Conservation (phyloP, 2,888 invertebrate genomes). For the Microdon myrmicae region DNA sequence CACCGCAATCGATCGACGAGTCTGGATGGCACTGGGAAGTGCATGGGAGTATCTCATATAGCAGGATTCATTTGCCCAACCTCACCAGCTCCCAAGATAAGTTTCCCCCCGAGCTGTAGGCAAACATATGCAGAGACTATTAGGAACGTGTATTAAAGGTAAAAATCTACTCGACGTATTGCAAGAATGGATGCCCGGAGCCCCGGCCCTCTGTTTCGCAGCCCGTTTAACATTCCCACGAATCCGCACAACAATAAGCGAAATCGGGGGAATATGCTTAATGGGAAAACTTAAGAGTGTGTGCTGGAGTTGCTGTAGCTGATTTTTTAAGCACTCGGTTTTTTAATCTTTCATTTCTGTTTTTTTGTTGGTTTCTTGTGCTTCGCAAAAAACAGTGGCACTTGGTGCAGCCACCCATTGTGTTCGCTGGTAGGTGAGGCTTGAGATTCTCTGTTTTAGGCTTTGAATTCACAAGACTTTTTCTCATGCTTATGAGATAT, state of each 20-base stretch:
- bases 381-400: slow-evolving; percentile 25
- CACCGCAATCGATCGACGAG: slow-evolving; percentile 18
- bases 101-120: too few relatives aligned
- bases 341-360: slow-evolving; percentile 27
- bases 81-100: too few relatives aligned
- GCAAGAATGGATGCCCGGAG: slow-evolving; percentile 24
- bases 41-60: slow-evolving; percentile 1
- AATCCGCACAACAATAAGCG: slow-evolving; percentile 42
- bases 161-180: slow-evolving; percentile 19
- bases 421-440: slow-evolving; percentile 40
- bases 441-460: too few relatives aligned
- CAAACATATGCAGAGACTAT: slow-evolving; percentile 34
- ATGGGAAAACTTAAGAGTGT: slow-evolving; percentile 43
- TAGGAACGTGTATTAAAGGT: slow-evolving; percentile 38
- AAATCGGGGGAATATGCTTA: slow-evolving; percentile 43
- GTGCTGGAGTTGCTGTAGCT: slow-evolving; percentile 14
- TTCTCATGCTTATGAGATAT: too few relatives aligned
- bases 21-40: slow-evolving; percentile 10
- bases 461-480: too few relatives aligned
- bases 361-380: too few relatives aligned
- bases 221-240: neutral
- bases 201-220: too few relatives aligned
- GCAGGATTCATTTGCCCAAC: too few relatives aligned
- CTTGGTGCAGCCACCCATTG: slow-evolving; percentile 28
- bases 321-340: too few relatives aligned